Percentiles rank a stretch among this genome's conserved stretches.
These are phyloP conservation scores for Astropecten irregularis DNA, from an alignment of 53 echinoderm and acorn worm genomes.

Conservation along the genomic window DNA sequence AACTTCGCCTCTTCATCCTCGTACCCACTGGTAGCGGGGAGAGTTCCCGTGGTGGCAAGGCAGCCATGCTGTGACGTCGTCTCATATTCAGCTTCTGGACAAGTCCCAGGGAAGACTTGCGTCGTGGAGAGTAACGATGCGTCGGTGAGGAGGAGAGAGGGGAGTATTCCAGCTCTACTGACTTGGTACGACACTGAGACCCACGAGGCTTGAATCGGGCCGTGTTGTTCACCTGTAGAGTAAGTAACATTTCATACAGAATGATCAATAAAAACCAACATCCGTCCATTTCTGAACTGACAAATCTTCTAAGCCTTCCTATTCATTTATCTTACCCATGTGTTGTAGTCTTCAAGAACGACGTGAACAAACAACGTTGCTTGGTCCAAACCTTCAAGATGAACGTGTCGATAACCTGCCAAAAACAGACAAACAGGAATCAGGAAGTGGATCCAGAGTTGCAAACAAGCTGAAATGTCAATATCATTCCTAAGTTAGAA, in stretches of 20 bases:
- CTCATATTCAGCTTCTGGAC: constrained; percentile 59
- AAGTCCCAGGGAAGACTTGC: constrained; percentile 54
- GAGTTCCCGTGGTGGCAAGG: constrained; percentile 18
- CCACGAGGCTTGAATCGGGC: constrained; percentile 38
- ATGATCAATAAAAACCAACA: too few species aligned
- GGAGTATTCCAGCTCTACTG: constrained; percentile 60
- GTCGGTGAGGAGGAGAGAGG: constrained; percentile 46
- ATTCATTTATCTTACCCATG: constrained; percentile 88
- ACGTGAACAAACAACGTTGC: constrained; percentile 91
- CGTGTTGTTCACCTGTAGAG: constrained; percentile 48
- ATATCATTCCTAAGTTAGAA: too few species aligned
- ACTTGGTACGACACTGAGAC: constrained; percentile 54
- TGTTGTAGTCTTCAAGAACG: constrained; percentile 80
- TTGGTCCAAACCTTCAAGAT: constrained; percentile 93
- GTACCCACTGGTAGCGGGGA: constrained; percentile 2
- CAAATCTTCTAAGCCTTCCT: too few species aligned
- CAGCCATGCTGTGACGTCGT: constrained; percentile 47
- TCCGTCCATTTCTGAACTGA: too few species aligned
- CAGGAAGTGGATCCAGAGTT: neutral
- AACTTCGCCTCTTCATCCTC: constrained; percentile 57
- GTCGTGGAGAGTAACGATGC: constrained; percentile 37
- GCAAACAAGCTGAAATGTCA: neutral
- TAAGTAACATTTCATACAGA: too few species aligned
- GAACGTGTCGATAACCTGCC: constrained; percentile 90
- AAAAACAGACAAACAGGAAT: neutral